A percentile compares a stretch with the other conserved stretches of the same genome.
These are phyloP conservation scores for Sphaeridia pumilis DNA, from an alignment of 2,888 invertebrate genomes.

Conservation along the genomic window DNA sequence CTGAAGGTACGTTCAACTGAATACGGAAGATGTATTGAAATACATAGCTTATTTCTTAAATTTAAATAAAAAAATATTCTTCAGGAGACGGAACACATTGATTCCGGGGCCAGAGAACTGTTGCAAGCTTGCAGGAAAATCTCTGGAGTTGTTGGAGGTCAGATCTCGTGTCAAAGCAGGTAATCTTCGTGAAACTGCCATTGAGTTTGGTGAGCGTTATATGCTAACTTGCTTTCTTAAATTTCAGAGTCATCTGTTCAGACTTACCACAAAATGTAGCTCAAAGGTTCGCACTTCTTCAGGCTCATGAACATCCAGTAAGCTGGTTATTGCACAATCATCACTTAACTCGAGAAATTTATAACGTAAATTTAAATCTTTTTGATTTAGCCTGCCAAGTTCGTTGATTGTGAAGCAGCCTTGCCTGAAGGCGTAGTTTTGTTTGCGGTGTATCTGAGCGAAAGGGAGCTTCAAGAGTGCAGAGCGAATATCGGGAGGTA, in stretches of 20 bases:
- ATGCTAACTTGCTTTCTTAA: too few relatives aligned
- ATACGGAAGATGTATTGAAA: too few relatives aligned
- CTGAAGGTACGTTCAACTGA: constrained; percentile 59
- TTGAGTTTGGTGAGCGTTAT: too few relatives aligned
- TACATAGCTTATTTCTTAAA: too few relatives aligned
- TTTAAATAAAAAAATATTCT: too few relatives aligned
- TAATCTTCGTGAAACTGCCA: too few relatives aligned
- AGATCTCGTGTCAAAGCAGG: constrained; percentile 80
- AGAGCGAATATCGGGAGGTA: too few relatives aligned
- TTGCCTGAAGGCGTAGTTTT: constrained; percentile 71
- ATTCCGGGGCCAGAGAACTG: too few relatives aligned
- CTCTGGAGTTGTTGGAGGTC: constrained; percentile 68
- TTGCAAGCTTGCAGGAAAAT: constrained; percentile 70
- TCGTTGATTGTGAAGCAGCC: constrained; percentile 52
- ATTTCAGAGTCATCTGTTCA: constrained; percentile 64
- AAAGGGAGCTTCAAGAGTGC: constrained; percentile 44
- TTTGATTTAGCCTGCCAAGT: constrained; percentile 51
- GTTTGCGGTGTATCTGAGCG: constrained; percentile 60
- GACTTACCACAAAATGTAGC: constrained; percentile 62
- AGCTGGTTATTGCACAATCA: too few relatives aligned
- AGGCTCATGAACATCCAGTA: constrained; percentile 68
- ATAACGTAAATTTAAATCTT: too few relatives aligned
- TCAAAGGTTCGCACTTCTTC: constrained; percentile 66
- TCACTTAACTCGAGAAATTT: too few relatives aligned
- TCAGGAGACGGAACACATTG: too few relatives aligned